These are phyloP conservation scores for Drosophila anomelani DNA, from an alignment of 2,888 invertebrate species.

Conservation along the genomic window DNA sequence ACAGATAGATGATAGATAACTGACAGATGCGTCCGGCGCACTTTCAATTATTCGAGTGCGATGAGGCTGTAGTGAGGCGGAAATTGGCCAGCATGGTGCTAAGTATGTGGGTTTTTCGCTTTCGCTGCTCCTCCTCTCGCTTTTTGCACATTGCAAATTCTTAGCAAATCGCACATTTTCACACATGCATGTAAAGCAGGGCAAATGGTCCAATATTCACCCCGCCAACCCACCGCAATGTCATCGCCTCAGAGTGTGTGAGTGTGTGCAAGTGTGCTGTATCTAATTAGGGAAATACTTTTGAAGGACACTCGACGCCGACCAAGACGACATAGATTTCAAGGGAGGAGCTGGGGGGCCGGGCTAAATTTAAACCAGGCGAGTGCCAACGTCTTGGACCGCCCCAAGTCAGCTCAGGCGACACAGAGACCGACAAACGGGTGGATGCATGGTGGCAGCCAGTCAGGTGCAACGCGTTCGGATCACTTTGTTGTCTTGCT, in stretches of 20 bases:
- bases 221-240: constrained; percentile 25
- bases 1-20: constrained; percentile 35
- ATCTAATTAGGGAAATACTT: constrained; percentile 82
- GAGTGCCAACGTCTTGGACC: constrained; percentile 50
- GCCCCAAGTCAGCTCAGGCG: constrained; percentile 32
- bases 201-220: constrained; percentile 38
- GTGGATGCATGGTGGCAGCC: constrained; percentile 28
- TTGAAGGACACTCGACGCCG: constrained; percentile 79
- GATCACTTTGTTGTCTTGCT: constrained; percentile 27
- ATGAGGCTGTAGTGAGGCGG: constrained; percentile 18
- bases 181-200: constrained; percentile 49
- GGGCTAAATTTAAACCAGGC: constrained; percentile 46
- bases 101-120: constrained; percentile 29
- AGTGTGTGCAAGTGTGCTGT: constrained; percentile 52
- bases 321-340: constrained; percentile 57
- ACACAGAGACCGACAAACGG: constrained; percentile 8
- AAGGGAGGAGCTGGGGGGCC: constrained; percentile 4
- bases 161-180: constrained; percentile 52
- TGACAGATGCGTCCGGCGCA: constrained; percentile 43
- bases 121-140: constrained; percentile 24
- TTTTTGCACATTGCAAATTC: constrained; percentile 39
- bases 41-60: constrained; percentile 36
- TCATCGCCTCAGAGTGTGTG: constrained; percentile 23
- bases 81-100: constrained; percentile 43
- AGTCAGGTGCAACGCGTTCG: constrained; percentile 59